Evolutionary conservation across 2,113 vertebrate species (phyloP).

Genomic region (Tetrao urogallus): DNA sequence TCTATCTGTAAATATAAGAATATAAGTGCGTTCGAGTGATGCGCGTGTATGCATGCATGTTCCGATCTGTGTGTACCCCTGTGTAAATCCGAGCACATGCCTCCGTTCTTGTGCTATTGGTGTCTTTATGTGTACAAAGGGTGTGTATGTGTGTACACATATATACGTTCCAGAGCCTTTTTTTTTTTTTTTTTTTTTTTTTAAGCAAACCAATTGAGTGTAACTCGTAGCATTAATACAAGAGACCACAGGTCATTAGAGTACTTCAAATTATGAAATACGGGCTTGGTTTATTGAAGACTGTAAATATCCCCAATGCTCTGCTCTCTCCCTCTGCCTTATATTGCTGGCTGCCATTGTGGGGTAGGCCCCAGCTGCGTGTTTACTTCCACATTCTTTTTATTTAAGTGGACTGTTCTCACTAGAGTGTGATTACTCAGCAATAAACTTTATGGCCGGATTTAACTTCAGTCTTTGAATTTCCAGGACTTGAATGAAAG

Average conservation of each 20-base stretch:
- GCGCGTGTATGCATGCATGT: not conserved
- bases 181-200: constrained; percentile 2
- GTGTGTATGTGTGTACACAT: not conserved
- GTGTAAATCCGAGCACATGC: not conserved
- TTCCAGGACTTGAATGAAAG: constrained; percentile 81
- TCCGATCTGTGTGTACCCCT: rapidly evolving
- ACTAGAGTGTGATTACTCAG: constrained; percentile 84
- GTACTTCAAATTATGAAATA: constrained; percentile 71
- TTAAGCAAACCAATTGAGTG: constrained; percentile 52
- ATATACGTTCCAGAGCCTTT: not conserved
- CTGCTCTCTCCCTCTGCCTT: constrained; percentile 29
- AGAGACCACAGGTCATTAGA: constrained; percentile 59
- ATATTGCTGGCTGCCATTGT: constrained; percentile 68
- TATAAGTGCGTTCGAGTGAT: not conserved
- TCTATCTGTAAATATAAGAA: not conserved
- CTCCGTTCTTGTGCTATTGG: not conserved
- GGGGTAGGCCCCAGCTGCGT: constrained; percentile 81
- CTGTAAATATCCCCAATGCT: constrained; percentile 63
- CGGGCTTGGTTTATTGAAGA: constrained; percentile 59
- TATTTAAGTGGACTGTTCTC: constrained; percentile 82
- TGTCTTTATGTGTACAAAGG: not conserved
- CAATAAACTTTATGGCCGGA: constrained; percentile 89
- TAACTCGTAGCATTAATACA: constrained; percentile 70
- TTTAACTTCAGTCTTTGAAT: constrained; percentile 86
- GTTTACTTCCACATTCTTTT: constrained; percentile 81